Conservation (phyloP, 2,113 vertebrate species). For the Thryonomys swinderianus region DNA sequence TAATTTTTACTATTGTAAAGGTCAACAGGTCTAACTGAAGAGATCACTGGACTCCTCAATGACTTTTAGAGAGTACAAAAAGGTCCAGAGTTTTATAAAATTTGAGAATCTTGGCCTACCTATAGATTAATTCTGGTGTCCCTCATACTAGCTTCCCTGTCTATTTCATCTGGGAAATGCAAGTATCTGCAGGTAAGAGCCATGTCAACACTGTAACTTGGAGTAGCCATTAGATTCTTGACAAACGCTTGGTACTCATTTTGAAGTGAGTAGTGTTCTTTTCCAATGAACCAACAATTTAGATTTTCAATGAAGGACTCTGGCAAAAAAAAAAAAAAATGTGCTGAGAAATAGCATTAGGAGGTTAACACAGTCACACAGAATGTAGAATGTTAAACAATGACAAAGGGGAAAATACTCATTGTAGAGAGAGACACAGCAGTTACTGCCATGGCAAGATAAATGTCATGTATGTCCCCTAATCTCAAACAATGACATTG, state of each 20-base stretch:
- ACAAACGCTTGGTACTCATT: slow-evolving; percentile 20
- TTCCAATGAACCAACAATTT: slow-evolving; percentile 40
- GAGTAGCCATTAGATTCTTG: not conserved
- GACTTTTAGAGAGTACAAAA: slow-evolving; percentile 30
- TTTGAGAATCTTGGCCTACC: slow-evolving; percentile 15
- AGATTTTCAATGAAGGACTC: slow-evolving; percentile 61
- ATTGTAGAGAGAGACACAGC: not conserved
- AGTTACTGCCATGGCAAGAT: not conserved
- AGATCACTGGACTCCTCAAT: not conserved
- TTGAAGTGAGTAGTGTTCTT: slow-evolving; percentile 43
- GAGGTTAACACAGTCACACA: not conserved
- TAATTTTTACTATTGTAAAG: slow-evolving; percentile 40
- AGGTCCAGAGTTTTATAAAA: not conserved
- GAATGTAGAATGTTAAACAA: not conserved
- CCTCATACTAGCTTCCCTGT: not conserved
- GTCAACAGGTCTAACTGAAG: slow-evolving; percentile 32
- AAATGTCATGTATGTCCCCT: not conserved
- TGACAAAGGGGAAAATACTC: not conserved
- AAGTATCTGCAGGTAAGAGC: slow-evolving; percentile 10
- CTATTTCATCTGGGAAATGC: not conserved
- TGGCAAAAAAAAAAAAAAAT: slow-evolving; percentile 59
- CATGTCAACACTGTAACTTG: not conserved
- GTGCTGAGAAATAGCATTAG: not conserved
- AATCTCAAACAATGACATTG: not conserved
- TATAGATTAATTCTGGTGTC: not conserved